A percentile compares a stretch with the other conserved stretches of the same genome.
Evolutionary conservation across 2,797 vertebrate species (phyloP).

Genomic region (Epinephelus coioides): DNA sequence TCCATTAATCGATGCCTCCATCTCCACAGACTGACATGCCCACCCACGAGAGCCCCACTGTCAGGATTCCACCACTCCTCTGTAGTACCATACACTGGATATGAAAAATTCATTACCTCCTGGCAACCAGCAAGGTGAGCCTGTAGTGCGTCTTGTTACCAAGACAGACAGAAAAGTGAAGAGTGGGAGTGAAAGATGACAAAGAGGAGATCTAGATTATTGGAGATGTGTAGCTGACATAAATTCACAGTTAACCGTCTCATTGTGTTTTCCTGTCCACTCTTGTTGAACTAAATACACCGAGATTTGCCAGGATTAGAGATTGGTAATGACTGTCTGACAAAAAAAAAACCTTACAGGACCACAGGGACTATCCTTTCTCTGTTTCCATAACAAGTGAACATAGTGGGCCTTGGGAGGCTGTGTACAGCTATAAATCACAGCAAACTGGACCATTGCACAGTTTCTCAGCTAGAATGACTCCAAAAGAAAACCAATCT

Average conservation of each 20-base stretch:
- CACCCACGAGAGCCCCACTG: slow-evolving; percentile 58
- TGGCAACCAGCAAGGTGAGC: slow-evolving; percentile 59
- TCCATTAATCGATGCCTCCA: slow-evolving; percentile 69
- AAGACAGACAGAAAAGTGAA: slow-evolving; percentile 28
- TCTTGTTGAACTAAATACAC: slow-evolving; percentile 34
- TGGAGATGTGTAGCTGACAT: slow-evolving; percentile 32
- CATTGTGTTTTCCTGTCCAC: slow-evolving; percentile 33
- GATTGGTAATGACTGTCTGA: slow-evolving; percentile 11
- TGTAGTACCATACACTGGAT: slow-evolving; percentile 46
- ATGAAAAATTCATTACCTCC: slow-evolving; percentile 72
- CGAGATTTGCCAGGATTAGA: slow-evolving; percentile 32
- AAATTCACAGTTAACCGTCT: slow-evolving; percentile 47
- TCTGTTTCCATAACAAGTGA: slow-evolving; percentile 35
- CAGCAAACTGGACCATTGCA: slow-evolving; percentile 24
- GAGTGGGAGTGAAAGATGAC: slow-evolving; percentile 41
- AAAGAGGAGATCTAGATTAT: slow-evolving; percentile 29
- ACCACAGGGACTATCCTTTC: slow-evolving; percentile 17
- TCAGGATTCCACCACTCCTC: slow-evolving; percentile 62
- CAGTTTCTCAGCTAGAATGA: slow-evolving; percentile 21
- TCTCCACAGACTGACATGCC: slow-evolving; percentile 62
- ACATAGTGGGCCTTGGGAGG: slow-evolving; percentile 27
- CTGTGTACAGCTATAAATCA: slow-evolving; percentile 40
- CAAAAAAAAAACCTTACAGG: slow-evolving; percentile 14
- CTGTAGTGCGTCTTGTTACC: slow-evolving; percentile 36
- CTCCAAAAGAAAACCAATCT: not conserved